phyloP scores from a whole-genome alignment of 1,140 invertebrate species.

The Hylaeus volcanicus region DNA sequence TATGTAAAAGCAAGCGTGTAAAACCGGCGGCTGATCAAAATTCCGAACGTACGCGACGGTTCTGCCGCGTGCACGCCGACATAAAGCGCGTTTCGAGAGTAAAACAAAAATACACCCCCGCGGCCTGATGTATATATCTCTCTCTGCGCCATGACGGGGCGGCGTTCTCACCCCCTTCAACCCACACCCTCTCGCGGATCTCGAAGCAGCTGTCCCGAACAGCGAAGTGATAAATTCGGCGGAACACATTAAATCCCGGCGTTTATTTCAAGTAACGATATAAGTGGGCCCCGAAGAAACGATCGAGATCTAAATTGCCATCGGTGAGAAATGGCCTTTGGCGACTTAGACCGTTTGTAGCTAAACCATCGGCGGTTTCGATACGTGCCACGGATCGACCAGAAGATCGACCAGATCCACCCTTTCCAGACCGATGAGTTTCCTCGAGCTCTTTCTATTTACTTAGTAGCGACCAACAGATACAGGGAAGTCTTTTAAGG shows the following conservation, averaged over 20 bases:
- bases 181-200: not conserved
- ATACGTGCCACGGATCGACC: not conserved
- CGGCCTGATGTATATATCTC: slow-evolving; percentile 9
- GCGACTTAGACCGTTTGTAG: not conserved
- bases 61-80: not conserved
- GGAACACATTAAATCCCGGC: slow-evolving; percentile 8
- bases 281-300: not conserved
- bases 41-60: slow-evolving; percentile 16
- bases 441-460: slow-evolving; percentile 22
- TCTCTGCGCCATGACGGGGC: not conserved
- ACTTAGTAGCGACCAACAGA: too few relatives aligned
- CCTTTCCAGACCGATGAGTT: not conserved
- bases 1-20: not conserved
- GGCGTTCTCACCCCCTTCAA: not conserved
- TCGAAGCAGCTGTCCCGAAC: slow-evolving; percentile 27
- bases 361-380: not conserved
- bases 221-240: slow-evolving; percentile 33
- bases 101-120: slow-evolving; percentile 31
- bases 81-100: not conserved
- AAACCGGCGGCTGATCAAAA: slow-evolving; percentile 27
- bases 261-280: slow-evolving; percentile 10
- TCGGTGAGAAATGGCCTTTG: not conserved
- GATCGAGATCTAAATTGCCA: not conserved
- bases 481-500: too few relatives aligned
- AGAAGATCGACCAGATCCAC: not conserved